Conservation (phyloP, 2,113 vertebrate genomes). For the Collichthys lucidus region DNA sequence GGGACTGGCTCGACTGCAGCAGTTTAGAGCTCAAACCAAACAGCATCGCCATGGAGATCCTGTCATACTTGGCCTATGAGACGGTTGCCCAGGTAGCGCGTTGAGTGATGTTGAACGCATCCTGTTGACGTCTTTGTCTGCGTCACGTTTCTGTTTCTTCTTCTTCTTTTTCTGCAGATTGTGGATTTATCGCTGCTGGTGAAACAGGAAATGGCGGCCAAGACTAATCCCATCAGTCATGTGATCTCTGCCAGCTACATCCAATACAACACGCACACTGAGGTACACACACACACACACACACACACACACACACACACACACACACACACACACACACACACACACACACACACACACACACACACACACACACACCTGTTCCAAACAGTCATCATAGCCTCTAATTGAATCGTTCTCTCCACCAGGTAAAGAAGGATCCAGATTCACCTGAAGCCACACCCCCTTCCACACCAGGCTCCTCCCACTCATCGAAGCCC, state of each 20-base stretch:
- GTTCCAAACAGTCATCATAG: not conserved
- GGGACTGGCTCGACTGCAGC: slow-evolving; percentile 97
- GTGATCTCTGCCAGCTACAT: slow-evolving; percentile 93
- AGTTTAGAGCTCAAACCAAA: slow-evolving; percentile 97
- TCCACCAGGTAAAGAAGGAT: slow-evolving; percentile 86
- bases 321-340: too few relatives aligned
- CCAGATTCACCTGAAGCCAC: slow-evolving; percentile 80
- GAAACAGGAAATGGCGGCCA: slow-evolving; percentile 93
- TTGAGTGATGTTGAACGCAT: accelerated
- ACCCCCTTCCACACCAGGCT: slow-evolving; percentile 78
- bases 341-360: too few relatives aligned
- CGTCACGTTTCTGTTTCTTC: not conserved
- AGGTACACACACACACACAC: slow-evolving; percentile 82
- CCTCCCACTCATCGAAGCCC: slow-evolving; percentile 73
- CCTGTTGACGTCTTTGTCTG: too few relatives aligned
- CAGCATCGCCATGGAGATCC: slow-evolving; percentile 93
- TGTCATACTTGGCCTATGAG: slow-evolving; percentile 95
- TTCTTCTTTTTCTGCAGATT: slow-evolving; percentile 85
- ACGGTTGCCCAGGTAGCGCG: slow-evolving; percentile 94
- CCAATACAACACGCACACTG: slow-evolving; percentile 88
- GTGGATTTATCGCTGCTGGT: slow-evolving; percentile 96
- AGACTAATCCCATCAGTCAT: slow-evolving; percentile 90
- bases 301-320: not conserved
- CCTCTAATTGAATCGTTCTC: not conserved
- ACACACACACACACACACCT: not conserved